Percentiles rank a stretch among this genome's conserved stretches.
phyloP scores from a whole-genome alignment of 2,888 invertebrate genomes.

The Lithophane ornitopus region DNA sequence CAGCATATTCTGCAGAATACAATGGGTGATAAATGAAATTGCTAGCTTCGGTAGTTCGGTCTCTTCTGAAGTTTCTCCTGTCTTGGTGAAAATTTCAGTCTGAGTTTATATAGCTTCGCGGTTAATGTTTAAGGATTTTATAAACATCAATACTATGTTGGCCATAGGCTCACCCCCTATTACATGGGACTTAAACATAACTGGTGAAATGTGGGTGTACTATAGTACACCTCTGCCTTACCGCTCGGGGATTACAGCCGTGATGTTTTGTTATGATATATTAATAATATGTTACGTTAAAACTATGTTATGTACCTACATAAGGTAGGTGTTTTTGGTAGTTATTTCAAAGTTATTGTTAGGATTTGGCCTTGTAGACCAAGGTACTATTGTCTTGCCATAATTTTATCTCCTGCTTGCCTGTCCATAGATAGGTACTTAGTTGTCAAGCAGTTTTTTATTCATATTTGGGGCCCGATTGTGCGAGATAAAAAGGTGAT shows the following conservation, averaged over 20 bases:
- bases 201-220: too few relatives aligned
- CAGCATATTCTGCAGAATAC: constrained; percentile 64
- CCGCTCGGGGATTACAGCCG: too few relatives aligned
- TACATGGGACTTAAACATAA: too few relatives aligned
- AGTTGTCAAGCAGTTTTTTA: not conserved
- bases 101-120: constrained; percentile 13
- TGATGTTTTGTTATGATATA: too few relatives aligned
- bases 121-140: constrained; percentile 6
- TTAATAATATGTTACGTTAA: too few relatives aligned
- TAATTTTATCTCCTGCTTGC: not conserved
- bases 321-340: constrained; percentile 1
- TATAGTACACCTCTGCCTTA: too few relatives aligned
- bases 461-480: not conserved
- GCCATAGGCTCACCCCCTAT: too few relatives aligned
- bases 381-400: constrained; percentile 9
- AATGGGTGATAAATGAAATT: constrained; percentile 71
- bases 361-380: constrained; percentile 23
- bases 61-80: not conserved
- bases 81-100: not conserved
- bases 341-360: constrained; percentile 2
- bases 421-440: not conserved
- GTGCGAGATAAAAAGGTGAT: not conserved
- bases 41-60: constrained; percentile 32
- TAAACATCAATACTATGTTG: not conserved
- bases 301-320: not conserved